Base-by-base conservation (phyloP, 2,888 invertebrate species). In the Conchocele bisecta region DNA sequence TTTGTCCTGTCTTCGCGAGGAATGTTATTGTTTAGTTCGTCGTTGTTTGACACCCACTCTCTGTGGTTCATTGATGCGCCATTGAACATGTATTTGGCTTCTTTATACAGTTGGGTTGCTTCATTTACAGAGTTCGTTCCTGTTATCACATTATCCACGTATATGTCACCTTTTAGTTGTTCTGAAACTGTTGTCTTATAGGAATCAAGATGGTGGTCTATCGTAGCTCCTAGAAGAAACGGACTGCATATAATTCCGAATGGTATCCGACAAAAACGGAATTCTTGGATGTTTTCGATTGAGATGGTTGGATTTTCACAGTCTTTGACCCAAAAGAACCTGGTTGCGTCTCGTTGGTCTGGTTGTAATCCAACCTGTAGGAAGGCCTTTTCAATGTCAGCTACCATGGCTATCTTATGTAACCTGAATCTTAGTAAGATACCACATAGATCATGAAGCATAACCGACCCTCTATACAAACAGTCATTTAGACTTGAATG, bases 401-500 rank as follows among this genome's bases (percentile, higher is more conserved):
- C 24, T 20, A 61, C 50, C 11, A 61, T 33, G 15, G 50, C 50
- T 2, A 61, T 33, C 4, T 3, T 22, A 28, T 50, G 50, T 37
- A 61, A 26, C 22, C 60, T 20, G 46, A 70, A 70, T 29, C 70
- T 15, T 28, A 64, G 4, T 1, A 70, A 31, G 2, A 70, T 5
- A 4, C 51, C 64, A 51, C 51, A 41, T 9, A 69, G 41, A 29
- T 69, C 64, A 50, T 69, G 53, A 9, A 69, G 51, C 17, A 64
- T 17, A 3, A 50, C 37, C 20, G 69, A 51, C 26, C 64, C 69
- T 41, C 51, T 58, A 31, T 42, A 37, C 42, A 69, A 48, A 26
- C 68, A 68, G 22, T 68, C 68, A 54, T 68, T 68, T 17, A 66
- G 37, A 41, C 70, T 70, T 11, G 39, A 26, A 41, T 53, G n/a